Evolutionary conservation across 1,140 invertebrate genomes (phyloP).

Genomic region (Agrilus planipennis): DNA sequence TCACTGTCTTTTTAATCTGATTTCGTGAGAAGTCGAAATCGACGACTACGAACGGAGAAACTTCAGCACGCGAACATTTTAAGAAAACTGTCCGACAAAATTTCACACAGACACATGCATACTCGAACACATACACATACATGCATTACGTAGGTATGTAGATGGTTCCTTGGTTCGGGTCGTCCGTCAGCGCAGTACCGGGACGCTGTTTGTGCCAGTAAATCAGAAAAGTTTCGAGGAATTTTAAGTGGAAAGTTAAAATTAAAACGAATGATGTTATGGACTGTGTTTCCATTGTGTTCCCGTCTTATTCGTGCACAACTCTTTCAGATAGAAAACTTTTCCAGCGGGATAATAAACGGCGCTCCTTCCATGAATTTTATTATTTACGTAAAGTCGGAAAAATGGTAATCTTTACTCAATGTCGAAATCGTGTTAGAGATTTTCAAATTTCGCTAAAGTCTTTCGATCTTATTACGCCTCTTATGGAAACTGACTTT

Average conservation of each 20-base stretch:
- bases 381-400: too few species aligned
- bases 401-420: neutral
- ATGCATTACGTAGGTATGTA: too few species aligned
- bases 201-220: constrained; percentile 4
- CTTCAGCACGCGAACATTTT: constrained; percentile 5
- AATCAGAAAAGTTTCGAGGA: constrained; percentile 6
- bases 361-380: neutral
- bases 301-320: too few species aligned
- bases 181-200: too few species aligned
- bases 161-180: too few species aligned
- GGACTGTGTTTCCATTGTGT: constrained; percentile 7
- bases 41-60: neutral
- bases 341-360: neutral
- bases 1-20: constrained; percentile 6
- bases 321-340: constrained; percentile 1
- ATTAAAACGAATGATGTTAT: constrained; percentile 8
- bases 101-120: neutral
- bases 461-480: too few species aligned
- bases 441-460: neutral
- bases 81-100: neutral
- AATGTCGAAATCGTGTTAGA: neutral
- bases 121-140: too few species aligned
- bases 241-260: constrained; percentile 9
- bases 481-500: too few species aligned
- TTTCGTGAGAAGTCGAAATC: constrained; percentile 5